Evolutionary conservation across 2,797 vertebrate genomes (phyloP), one percentile per base, ranked within the genome.

Genomic region (Eospalax fontanierii): DNA sequence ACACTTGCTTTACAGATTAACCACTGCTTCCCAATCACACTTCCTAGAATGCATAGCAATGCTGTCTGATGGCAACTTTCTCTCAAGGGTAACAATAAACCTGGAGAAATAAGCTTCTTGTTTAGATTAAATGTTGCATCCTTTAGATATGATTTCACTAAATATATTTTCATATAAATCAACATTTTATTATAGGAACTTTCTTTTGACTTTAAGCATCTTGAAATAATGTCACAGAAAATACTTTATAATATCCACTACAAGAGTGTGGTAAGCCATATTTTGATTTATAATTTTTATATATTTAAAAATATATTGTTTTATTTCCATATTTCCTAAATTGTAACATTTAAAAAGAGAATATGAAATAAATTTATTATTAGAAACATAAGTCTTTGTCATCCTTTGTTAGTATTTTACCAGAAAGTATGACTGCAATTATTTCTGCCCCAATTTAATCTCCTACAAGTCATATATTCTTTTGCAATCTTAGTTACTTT

Each of bases 321-420:
- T 92, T 65, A 95, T 91, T 93, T 81, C 68, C 95, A 94, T 97
- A 90, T 89, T 71, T 70, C 50, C 95, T 86, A 95, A 19, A 68
- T 18, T 97, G 84, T 96, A 96, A 8, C 83, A 97, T 74, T 98
- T 94, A 93, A 9, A 97, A 97, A 96, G 97, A 54, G 0, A 50
- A 88, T 94, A 92, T 95, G n/a, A 97, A 83, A 96, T 97, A 87
- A 97, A 97, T 95, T 95, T 87, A 85, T 78, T 87, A 97, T 73
- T 82, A 96, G 93, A 98, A 98, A 95, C 95, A 97, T 74, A 97
- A 94, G n/a, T 54, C 86, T 95, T 92, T 97, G 43, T 94, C 84
- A 95, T 88, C 24, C 15, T 22, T 73, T 65, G 88, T 97, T 96
- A 98, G 98, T 95, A 97, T 98, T 98, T 98, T 95, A 97, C 87